These are phyloP conservation scores for Corbicula japonica DNA, from an alignment of 2,888 invertebrate species.

Conservation along the genomic window DNA sequence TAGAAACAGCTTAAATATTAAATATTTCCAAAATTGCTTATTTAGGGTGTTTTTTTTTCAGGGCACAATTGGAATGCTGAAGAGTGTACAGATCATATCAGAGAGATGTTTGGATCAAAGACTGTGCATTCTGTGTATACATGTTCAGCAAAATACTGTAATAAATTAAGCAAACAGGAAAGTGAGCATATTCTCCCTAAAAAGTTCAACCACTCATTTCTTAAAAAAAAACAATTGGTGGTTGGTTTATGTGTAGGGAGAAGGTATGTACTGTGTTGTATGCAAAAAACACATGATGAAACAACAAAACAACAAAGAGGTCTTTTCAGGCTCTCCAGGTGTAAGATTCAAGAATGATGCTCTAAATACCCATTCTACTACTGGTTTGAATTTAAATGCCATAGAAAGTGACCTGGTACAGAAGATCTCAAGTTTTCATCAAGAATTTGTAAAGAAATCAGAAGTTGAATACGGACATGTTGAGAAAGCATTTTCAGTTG, in stretches of 20 bases:
- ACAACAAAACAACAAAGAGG: background rate
- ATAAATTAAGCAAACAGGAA: constrained; percentile 8
- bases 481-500: constrained; percentile 48
- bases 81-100: background rate
- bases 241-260: constrained; percentile 39
- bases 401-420: background rate
- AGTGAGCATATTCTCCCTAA: background rate
- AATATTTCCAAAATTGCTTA: too few relatives aligned
- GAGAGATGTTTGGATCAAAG: constrained; percentile 6
- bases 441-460: background rate
- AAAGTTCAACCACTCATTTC: constrained; percentile 12
- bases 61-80: constrained; percentile 10
- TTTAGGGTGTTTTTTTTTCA: too few relatives aligned
- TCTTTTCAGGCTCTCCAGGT: too few relatives aligned
- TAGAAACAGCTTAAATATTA: too few relatives aligned
- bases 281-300: constrained; percentile 42
- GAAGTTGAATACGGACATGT: background rate
- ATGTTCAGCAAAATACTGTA: constrained; percentile 3
- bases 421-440: constrained; percentile 3
- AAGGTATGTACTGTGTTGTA: constrained; percentile 40
- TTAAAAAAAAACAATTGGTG: constrained; percentile 35
- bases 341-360: too few relatives aligned
- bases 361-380: too few relatives aligned
- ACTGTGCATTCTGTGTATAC: constrained; percentile 18
- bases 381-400: background rate